phyloP scores from a whole-genome alignment of 1,140 invertebrate species.

The Drosophila kanapiae region DNA sequence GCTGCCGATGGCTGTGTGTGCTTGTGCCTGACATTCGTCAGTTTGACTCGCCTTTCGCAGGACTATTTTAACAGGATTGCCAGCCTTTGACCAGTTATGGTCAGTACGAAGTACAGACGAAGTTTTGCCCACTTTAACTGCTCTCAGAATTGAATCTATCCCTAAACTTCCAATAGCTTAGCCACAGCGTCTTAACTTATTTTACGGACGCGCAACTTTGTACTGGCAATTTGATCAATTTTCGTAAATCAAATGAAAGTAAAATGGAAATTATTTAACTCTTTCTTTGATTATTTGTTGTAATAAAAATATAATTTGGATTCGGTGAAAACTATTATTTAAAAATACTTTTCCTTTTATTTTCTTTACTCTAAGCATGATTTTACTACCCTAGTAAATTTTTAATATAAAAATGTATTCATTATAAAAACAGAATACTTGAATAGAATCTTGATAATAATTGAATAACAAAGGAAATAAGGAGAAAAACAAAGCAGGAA shows the following conservation, averaged over 20 bases:
- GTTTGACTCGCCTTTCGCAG: slow-evolving; percentile 31
- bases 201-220: neutral
- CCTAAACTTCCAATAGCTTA: neutral
- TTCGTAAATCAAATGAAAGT: neutral
- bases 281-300: too few relatives aligned
- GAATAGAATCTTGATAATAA: too few relatives aligned
- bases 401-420: too few relatives aligned
- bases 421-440: too few relatives aligned
- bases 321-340: too few relatives aligned
- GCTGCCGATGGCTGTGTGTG: slow-evolving; percentile 34
- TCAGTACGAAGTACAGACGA: slow-evolving; percentile 12
- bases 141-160: neutral
- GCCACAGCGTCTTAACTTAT: neutral
- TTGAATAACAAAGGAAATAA: too few relatives aligned
- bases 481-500: too few relatives aligned
- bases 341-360: too few relatives aligned
- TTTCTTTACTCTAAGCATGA: too few relatives aligned
- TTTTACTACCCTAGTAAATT: too few relatives aligned
- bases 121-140: slow-evolving; percentile 10
- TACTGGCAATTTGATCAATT: neutral
- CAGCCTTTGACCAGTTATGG: slow-evolving; percentile 27
- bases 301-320: too few relatives aligned
- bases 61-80: neutral
- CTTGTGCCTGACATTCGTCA: slow-evolving; percentile 49
- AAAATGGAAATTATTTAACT: neutral